Base-by-base conservation (phyloP, 1,140 invertebrate genomes). In the Thaumetopoea pityocampa region DNA sequence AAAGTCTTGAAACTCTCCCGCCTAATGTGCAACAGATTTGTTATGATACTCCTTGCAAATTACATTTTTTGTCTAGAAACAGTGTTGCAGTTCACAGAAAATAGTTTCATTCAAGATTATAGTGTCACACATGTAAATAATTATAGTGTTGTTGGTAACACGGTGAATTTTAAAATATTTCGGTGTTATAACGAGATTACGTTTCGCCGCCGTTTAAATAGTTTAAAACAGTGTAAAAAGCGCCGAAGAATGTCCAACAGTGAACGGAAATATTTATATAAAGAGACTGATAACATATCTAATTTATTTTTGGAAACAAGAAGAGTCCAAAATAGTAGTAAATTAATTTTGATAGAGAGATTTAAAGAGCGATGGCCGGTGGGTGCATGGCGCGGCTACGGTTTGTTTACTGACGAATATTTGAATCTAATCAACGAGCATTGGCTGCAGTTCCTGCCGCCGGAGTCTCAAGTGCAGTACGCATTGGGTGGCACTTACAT, bases 391-490 rank as follows among this genome's bases (percentile, higher is more conserved):
- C 72, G 77, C 42, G 44, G 54, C 6, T 61, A 71, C 18, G 86
- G 87, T 4, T 69, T 84, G 33, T 89, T 89, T 36, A 81, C 81
- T 8, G 85, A 89, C 7, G 85, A 87, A 9, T 90, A 88, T 48
- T 71, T 91, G 20, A 54, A 77, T 5, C 61, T 82, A 6, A 89
- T 92, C 20, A 90, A 92, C 64, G 55, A 77, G 0, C 89, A 91
- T 58, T 92, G 91, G 91, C 56, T 92, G 46, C 61, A 86, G 40
- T 92, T 90, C 56, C 71, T 85, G 4, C 89, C 89, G 1, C 89
- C 90, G 0, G 48, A 65, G 4, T 74, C 85, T n/a, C 51, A 46
- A 1, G 57, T 85, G 7, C 88, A 90, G 42, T 89, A 89, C 49
- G 65, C 77, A 0, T 67, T 92, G 26, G 90, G 86, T 2, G 65